Conservation (phyloP, 2,797 vertebrate genomes). For the Chelidonichthys spinosus region DNA sequence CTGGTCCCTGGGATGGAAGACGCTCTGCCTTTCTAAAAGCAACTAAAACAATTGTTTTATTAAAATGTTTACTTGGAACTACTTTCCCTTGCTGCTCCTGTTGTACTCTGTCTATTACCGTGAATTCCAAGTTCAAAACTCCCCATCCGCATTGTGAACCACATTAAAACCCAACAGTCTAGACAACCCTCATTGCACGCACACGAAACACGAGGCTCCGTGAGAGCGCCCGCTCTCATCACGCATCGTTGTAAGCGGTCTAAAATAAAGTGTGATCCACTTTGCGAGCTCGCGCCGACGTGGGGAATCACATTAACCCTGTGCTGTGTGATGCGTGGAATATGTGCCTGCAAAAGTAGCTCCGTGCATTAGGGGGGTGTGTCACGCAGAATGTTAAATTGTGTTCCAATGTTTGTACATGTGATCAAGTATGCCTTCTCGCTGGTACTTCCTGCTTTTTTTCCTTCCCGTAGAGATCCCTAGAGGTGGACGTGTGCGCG, state of each 20-base stretch:
- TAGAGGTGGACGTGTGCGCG: constrained; percentile 65
- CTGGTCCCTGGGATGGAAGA: constrained; percentile 79
- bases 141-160: not conserved
- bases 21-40: constrained; percentile 56
- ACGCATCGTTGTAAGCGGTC: constrained; percentile 31
- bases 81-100: not conserved
- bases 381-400: constrained; percentile 82
- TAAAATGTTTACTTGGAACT: not conserved
- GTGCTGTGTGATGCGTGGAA: constrained; percentile 48
- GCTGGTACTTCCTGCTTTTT: constrained; percentile 76
- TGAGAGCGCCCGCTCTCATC: constrained; percentile 20
- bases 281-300: constrained; percentile 55
- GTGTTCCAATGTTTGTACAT: constrained; percentile 84
- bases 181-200: not conserved
- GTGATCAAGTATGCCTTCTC: constrained; percentile 82
- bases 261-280: constrained; percentile 67
- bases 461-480: constrained; percentile 56
- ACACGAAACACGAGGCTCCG: constrained; percentile 19
- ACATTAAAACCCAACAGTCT: constrained; percentile 11
- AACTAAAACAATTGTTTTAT: constrained; percentile 35
- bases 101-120: not conserved
- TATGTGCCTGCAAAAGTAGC: constrained; percentile 45
- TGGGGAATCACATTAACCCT: constrained; percentile 68
- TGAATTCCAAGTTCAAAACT: not conserved
- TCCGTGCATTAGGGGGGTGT: constrained; percentile 77